These are phyloP conservation scores for Hydrolagus colliei DNA, from an alignment of 2,797 vertebrate genomes.

Conservation along the genomic window DNA sequence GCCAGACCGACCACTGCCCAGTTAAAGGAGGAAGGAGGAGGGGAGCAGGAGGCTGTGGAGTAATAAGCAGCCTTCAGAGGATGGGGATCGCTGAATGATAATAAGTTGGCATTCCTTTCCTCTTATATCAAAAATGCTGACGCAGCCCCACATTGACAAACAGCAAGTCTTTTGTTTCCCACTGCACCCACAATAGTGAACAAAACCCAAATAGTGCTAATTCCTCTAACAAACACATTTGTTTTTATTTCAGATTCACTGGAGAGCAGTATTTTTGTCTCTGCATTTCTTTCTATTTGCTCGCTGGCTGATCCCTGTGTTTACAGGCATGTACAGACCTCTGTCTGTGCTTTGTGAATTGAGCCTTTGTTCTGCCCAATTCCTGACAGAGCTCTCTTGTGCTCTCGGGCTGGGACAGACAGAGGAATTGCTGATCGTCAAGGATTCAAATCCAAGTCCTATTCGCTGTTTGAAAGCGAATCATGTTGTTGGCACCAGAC, in stretches of 20 bases:
- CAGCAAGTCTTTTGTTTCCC: background rate
- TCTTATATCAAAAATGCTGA: background rate
- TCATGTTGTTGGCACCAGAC: background rate
- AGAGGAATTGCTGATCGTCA: constrained; percentile 22
- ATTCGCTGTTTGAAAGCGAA: constrained; percentile 8
- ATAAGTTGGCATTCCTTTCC: background rate
- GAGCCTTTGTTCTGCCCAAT: constrained; percentile 19
- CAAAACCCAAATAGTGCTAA: background rate
- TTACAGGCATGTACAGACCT: constrained; percentile 8
- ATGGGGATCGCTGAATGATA: background rate
- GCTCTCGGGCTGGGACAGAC: background rate
- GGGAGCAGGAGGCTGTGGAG: background rate
- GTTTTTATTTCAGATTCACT: constrained; percentile 5
- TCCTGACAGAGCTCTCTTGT: constrained; percentile 24
- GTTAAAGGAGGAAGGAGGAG: background rate
- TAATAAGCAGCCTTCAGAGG: background rate
- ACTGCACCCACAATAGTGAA: constrained; percentile 3
- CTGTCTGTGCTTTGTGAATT: constrained; percentile 21
- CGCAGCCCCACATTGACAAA: background rate
- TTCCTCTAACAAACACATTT: constrained; percentile 10
- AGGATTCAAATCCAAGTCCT: constrained; percentile 19
- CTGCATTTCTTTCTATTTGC: constrained; percentile 11
- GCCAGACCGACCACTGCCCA: background rate
- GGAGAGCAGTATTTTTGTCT: constrained; percentile 8
- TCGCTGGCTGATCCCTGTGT: constrained; percentile 21